Percentiles rank a stretch among this genome's conserved stretches.
Conservation (phyloP, 2,113 vertebrate genomes). For the Parotia lawesii region DNA sequence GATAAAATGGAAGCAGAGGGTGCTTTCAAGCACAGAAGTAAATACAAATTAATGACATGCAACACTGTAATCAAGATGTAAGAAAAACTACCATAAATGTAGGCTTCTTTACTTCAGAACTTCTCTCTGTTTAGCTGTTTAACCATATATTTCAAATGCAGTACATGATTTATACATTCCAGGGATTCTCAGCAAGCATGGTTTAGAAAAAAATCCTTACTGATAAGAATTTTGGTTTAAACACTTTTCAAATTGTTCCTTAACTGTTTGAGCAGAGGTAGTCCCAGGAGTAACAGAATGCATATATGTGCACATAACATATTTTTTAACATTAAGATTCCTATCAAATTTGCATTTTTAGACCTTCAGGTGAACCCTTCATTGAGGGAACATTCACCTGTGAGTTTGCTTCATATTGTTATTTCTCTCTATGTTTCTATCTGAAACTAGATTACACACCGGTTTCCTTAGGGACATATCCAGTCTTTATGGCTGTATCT, state of each 20-base stretch:
- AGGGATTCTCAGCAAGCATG: not conserved
- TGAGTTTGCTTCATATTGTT: not conserved
- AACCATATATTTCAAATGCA: not conserved
- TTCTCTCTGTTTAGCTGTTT: not conserved
- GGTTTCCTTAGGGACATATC: slow-evolving; percentile 21
- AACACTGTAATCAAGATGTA: not conserved
- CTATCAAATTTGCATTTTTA: slow-evolving; percentile 37
- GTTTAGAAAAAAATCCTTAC: not conserved
- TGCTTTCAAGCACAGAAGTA: slow-evolving; percentile 1
- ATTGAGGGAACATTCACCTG: not conserved
- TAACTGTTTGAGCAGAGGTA: not conserved
- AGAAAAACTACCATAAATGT: not conserved
- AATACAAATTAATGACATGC: not conserved
- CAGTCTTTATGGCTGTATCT: not conserved
- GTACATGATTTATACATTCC: not conserved
- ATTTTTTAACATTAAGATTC: slow-evolving; percentile 34
- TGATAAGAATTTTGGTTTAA: not conserved
- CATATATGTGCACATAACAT: not conserved
- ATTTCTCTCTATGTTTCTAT: not conserved
- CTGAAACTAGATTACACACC: slow-evolving; percentile 19
- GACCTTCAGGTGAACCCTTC: slow-evolving; percentile 8
- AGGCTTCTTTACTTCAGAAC: not conserved
- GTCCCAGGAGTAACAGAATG: slow-evolving; percentile 2
- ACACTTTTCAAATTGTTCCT: not conserved
- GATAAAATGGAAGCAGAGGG: not conserved